Base-by-base conservation (phyloP, 2,797 vertebrate genomes). In the Varecia variegata region DNA sequence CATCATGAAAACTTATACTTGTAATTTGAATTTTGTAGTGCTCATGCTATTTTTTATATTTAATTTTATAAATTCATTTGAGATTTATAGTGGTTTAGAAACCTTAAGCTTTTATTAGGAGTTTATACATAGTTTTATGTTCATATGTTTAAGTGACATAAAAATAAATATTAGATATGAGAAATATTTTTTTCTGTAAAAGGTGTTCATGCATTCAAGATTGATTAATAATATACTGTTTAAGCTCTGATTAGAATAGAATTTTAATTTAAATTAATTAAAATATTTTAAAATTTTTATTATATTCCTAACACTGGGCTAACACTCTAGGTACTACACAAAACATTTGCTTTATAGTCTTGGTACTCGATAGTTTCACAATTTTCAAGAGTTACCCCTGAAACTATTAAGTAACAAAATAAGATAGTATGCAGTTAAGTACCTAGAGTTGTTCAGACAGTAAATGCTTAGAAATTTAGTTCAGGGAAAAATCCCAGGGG, bases 51-150 rank as follows among this genome's bases (percentile, higher is more conserved):
- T 94, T 90, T 94, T 93, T 89, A 47, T 68, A 79, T 82, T 96
- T 94, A 96, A 96, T 95, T 88, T 88, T 96, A 88, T 58, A 93
- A 90, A 88, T 95, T 52, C 50, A 30, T 89, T 90, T 96, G 62
- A 56, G 56, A 82, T 96, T 97, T 90, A 88, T 71, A 88, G 81
- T 77, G 54, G 88, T 62, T 95, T 97, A 85, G 95, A 62, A 88
- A 92, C 21, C 73, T 88, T 54, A 93, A 92, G 56, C 45, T 90
- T 96, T 96, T 95, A 95, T 90, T 97, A 77, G 71, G 27, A 45
- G 6, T 77, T 93, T 89, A 93, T 73, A 85, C 67, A 96, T 94
- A 84, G 54, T 85, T 96, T 95, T 97, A 93, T 95, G 93, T 96
- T 68, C 96, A 80, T 91, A 74, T 88, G 90, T 43, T 90, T 94